A percentile compares a stretch with the other conserved stretches of the same genome.
Conservation (phyloP, 2,113 vertebrate genomes). For the Motacilla tschutschensis region DNA sequence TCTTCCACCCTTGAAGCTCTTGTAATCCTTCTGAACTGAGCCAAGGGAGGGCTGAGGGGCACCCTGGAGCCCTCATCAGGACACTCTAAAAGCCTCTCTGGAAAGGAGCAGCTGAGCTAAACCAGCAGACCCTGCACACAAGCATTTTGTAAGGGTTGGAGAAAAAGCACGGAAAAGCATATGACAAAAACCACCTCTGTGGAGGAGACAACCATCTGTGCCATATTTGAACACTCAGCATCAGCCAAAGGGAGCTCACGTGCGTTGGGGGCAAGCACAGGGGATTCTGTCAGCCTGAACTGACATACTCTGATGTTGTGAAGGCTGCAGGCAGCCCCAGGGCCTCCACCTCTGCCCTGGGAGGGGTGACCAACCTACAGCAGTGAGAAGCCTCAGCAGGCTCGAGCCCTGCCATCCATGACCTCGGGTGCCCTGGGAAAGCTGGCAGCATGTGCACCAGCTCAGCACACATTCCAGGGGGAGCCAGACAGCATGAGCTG, state of each 20-base stretch:
- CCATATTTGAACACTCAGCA: neutral
- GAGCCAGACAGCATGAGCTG: neutral
- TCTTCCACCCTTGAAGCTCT: neutral
- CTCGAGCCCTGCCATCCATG: neutral
- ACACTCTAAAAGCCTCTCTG: neutral
- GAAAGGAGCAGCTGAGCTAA: neutral
- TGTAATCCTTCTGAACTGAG: neutral
- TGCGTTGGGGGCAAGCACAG: accelerated
- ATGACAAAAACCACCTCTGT: neutral
- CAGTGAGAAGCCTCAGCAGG: neutral
- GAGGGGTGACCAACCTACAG: neutral
- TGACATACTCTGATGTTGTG: neutral
- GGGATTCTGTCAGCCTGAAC: neutral
- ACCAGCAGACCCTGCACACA: neutral
- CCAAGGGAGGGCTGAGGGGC: neutral
- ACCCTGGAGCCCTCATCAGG: neutral
- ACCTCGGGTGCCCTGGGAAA: neutral
- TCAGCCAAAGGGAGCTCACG: accelerated
- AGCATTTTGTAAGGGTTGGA: neutral
- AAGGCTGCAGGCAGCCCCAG: neutral
- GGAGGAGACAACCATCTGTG: neutral
- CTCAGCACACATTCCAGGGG: neutral
- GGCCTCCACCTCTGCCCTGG: neutral
- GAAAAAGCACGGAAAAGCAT: neutral
- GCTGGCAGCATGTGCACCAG: neutral